A percentile compares a stretch with the other conserved stretches of the same genome.
phyloP scores from a whole-genome alignment of 2,797 vertebrate species.

The Gastrophryne carolinensis region DNA sequence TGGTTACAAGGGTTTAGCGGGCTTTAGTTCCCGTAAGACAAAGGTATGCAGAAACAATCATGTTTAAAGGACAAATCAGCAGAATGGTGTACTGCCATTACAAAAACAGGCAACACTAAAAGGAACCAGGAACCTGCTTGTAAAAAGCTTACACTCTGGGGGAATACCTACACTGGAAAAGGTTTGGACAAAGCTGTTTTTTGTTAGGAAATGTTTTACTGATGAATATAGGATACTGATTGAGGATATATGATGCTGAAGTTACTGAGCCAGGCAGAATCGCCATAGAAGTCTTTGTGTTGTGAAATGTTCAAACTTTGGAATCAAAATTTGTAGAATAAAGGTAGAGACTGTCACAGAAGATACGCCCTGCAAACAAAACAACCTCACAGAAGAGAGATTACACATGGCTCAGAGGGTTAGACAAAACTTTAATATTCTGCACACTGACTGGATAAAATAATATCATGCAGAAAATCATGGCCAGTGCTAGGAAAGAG shows the following conservation, averaged over 20 bases:
- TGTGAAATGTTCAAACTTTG: too few relatives aligned
- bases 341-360: neutral
- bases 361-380: neutral
- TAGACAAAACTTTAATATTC: neutral
- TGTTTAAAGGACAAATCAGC: neutral
- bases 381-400: neutral
- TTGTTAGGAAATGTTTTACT: neutral
- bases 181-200: neutral
- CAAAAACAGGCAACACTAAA: neutral
- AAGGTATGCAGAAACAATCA: too few relatives aligned
- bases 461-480: too few relatives aligned
- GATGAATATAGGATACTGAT: neutral
- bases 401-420: neutral
- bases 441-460: neutral
- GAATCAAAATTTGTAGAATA: neutral
- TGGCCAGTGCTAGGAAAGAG: too few relatives aligned
- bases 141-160: conserved; percentile 17
- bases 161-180: neutral
- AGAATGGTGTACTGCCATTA: neutral
- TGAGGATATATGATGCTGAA: neutral
- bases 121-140: neutral
- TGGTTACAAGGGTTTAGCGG: too few relatives aligned
- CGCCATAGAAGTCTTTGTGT: neutral
- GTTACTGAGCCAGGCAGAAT: neutral
- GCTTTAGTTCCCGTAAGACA: too few relatives aligned